Evolutionary conservation across 2,888 invertebrate species (phyloP).

Genomic region (Hoplodrina ambigua): DNA sequence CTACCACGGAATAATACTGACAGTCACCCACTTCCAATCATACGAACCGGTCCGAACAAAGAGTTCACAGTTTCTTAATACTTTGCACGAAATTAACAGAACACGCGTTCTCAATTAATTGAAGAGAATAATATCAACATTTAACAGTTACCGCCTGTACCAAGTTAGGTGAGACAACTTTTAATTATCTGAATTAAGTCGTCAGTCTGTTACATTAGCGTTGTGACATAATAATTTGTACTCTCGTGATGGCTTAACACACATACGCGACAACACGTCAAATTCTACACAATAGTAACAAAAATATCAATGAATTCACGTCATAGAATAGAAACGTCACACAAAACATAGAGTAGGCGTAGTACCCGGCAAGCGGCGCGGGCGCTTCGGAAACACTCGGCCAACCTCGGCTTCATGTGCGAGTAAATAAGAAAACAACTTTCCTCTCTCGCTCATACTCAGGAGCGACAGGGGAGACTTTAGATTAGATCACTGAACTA

Average conservation of each 20-base stretch:
- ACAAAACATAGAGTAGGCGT: conserved; percentile 66
- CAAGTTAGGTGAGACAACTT: conserved; percentile 29
- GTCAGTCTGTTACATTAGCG: conserved; percentile 17
- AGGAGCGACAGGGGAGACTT: conserved; percentile 70
- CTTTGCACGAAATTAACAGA: conserved; percentile 59
- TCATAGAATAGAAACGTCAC: conserved; percentile 79
- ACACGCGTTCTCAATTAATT: conserved; percentile 64
- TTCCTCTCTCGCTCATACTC: conserved; percentile 75
- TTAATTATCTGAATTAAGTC: conserved; percentile 34
- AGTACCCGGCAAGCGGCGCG: conserved; percentile 76
- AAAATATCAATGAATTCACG: conserved; percentile 85
- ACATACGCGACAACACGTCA: conserved; percentile 43
- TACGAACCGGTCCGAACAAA: conserved; percentile 81
- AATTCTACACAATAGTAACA: conserved; percentile 67
- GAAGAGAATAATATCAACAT: conserved; percentile 43
- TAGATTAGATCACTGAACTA: conserved; percentile 87
- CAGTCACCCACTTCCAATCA: conserved; percentile 87
- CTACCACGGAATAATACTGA: conserved; percentile 70
- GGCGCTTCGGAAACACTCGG: conserved; percentile 79
- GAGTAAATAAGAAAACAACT: conserved; percentile 69
- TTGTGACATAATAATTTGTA: conserved; percentile 40
- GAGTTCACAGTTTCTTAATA: conserved; percentile 74
- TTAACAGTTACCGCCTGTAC: conserved; percentile 22
- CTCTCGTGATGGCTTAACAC: conserved; percentile 36
- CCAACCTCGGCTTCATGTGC: conserved; percentile 69